phyloP scores from a whole-genome alignment of 2,113 vertebrate genomes.

The Passerina amoena region DNA sequence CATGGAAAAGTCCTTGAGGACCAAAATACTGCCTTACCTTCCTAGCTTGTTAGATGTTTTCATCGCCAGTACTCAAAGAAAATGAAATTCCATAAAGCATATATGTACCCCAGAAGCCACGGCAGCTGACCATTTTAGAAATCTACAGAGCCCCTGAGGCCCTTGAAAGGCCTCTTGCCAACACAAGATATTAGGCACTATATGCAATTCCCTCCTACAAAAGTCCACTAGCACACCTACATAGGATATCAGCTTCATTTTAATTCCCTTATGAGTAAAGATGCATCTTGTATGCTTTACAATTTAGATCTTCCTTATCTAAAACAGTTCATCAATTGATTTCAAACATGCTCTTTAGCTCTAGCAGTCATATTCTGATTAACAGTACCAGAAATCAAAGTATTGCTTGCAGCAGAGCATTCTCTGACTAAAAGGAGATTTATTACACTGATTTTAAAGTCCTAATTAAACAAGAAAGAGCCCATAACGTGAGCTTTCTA shows the following conservation, averaged over 20 bases:
- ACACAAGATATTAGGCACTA: background rate
- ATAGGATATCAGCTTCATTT: background rate
- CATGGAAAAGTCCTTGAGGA: background rate
- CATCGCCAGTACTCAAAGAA: background rate
- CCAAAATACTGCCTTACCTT: background rate
- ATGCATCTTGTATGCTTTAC: background rate
- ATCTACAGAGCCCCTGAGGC: background rate
- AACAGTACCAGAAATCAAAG: background rate
- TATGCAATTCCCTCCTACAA: background rate
- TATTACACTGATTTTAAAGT: background rate
- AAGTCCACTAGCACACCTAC: background rate
- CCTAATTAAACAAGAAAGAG: background rate
- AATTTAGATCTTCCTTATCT: background rate
- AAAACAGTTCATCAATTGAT: background rate
- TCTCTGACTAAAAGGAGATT: background rate
- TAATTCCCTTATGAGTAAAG: background rate
- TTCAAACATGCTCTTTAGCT: background rate
- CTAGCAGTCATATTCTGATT: background rate
- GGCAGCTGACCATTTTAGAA: background rate
- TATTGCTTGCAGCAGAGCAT: background rate
- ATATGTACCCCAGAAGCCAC: background rate
- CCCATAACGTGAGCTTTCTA: background rate
- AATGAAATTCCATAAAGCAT: background rate
- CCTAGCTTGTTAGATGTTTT: background rate
- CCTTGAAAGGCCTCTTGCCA: background rate